phyloP scores from a whole-genome alignment of 2,888 invertebrate genomes.

The Schizotus pectinicornis region DNA sequence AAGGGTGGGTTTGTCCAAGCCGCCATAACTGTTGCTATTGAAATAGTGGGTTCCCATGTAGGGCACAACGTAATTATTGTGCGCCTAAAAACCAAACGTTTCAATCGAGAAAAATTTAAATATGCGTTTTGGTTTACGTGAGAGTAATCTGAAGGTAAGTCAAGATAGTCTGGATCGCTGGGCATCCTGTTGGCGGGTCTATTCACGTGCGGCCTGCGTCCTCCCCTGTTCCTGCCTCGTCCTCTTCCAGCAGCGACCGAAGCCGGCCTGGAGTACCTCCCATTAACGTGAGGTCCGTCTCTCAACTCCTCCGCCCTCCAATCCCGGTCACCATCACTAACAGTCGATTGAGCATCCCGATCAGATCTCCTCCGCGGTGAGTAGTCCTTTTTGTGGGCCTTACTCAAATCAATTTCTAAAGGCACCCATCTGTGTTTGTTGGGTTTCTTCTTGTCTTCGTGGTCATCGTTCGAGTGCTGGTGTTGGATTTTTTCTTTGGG shows the following conservation, averaged over 20 bases:
- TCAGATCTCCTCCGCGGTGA: conserved; percentile 51
- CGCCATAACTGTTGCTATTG: conserved; percentile 59
- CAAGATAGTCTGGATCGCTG: conserved; percentile 60
- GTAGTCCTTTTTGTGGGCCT: conserved; percentile 71
- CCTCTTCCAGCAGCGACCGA: conserved; percentile 55
- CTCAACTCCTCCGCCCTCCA: conserved; percentile 50
- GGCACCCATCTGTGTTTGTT: conserved; percentile 89
- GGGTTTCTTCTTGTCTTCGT: conserved; percentile 58
- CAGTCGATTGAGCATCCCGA: conserved; percentile 52
- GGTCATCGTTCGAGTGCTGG: conserved; percentile 54
- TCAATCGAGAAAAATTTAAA: conserved; percentile 7
- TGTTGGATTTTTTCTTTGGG: conserved; percentile 53
- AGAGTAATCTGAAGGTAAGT: conserved; percentile 59
- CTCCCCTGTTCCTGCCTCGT: conserved; percentile 61
- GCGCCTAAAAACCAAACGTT: conserved; percentile 18
- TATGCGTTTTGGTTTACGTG: conserved; percentile 49
- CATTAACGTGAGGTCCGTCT: conserved; percentile 38
- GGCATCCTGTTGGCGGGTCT: conserved; percentile 58
- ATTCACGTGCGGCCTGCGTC: conserved; percentile 57
- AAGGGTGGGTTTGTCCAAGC: conserved; percentile 63
- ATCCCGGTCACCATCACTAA: conserved; percentile 56
- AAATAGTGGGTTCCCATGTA: conserved; percentile 69
- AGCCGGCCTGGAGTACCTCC: conserved; percentile 52
- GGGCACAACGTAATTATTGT: conserved; percentile 56
- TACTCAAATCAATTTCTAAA: conserved; percentile 82